Evolutionary conservation across 2,888 invertebrate species (phyloP).

Genomic region (Chymomyza procnemis): DNA sequence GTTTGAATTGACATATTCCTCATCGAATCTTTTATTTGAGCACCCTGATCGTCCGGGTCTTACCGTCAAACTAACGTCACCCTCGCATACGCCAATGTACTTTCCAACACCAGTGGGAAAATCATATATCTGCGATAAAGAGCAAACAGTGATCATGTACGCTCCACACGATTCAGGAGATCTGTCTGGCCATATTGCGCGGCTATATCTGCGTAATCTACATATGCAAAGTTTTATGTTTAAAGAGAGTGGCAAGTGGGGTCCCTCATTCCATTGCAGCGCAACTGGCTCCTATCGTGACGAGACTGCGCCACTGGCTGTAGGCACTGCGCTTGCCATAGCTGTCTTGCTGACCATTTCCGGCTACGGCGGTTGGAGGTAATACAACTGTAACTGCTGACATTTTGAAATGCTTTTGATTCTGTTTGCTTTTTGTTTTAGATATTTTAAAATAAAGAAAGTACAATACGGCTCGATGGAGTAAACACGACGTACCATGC

Average conservation of each 20-base stretch:
- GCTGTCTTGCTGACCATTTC: conserved; percentile 89
- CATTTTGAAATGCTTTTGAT: not conserved
- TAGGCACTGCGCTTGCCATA: conserved; percentile 90
- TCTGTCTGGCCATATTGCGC: conserved; percentile 81
- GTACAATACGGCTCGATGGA: conserved; percentile 96
- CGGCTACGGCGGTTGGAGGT: conserved; percentile 86
- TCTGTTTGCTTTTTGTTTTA: conserved; percentile 78
- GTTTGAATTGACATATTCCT: conserved; percentile 87
- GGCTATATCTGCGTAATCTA: conserved; percentile 84
- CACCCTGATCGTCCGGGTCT: conserved; percentile 81
- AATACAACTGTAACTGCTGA: conserved; percentile 23
- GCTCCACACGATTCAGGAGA: conserved; percentile 80
- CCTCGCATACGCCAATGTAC: conserved; percentile 81
- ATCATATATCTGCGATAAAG: conserved; percentile 87
- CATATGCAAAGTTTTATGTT: conserved; percentile 93
- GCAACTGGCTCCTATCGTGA: conserved; percentile 83
- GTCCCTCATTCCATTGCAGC: conserved; percentile 78
- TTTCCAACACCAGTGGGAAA: conserved; percentile 93
- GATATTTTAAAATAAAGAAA: conserved; percentile 92
- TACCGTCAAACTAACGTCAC: conserved; percentile 81
- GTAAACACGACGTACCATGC: conserved; percentile 77
- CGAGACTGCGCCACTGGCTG: conserved; percentile 90
- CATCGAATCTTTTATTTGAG: conserved; percentile 81
- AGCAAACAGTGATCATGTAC: conserved; percentile 83
- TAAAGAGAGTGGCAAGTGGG: conserved; percentile 84